Evolutionary conservation across 1,140 invertebrate genomes (phyloP).

Genomic region (Heliothis virescens): DNA sequence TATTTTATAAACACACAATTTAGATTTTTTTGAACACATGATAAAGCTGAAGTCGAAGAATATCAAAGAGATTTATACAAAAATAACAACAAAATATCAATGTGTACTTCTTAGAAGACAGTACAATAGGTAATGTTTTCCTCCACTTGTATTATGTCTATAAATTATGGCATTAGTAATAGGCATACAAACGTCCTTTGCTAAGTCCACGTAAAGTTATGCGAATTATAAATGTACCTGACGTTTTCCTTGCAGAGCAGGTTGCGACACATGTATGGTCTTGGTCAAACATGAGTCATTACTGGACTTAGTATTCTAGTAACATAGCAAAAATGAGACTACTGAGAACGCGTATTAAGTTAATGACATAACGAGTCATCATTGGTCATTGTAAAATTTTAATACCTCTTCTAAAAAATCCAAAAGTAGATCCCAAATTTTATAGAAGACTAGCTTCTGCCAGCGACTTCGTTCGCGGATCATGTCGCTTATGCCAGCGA

Average conservation of each 20-base stretch:
- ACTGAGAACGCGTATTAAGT: background rate
- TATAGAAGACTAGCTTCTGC: no score
- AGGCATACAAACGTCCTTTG: background rate
- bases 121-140: background rate
- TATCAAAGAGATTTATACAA: no score
- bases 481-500: no score
- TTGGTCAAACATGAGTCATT: constrained; percentile 32
- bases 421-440: no score
- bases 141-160: background rate
- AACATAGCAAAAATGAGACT: background rate
- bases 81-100: no score
- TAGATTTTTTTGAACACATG: no score
- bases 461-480: no score
- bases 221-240: constrained; percentile 15
- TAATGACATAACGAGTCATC: background rate
- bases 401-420: background rate
- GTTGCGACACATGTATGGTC: constrained; percentile 13
- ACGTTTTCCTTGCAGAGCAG: constrained; percentile 10
- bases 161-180: background rate
- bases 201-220: constrained; percentile 1
- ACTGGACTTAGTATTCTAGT: background rate
- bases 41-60: no score
- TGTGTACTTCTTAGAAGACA: background rate
- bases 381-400: background rate
- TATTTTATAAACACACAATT: no score